phyloP scores from a whole-genome alignment of 2,113 vertebrate species.

The Ochotona curzoniae region DNA sequence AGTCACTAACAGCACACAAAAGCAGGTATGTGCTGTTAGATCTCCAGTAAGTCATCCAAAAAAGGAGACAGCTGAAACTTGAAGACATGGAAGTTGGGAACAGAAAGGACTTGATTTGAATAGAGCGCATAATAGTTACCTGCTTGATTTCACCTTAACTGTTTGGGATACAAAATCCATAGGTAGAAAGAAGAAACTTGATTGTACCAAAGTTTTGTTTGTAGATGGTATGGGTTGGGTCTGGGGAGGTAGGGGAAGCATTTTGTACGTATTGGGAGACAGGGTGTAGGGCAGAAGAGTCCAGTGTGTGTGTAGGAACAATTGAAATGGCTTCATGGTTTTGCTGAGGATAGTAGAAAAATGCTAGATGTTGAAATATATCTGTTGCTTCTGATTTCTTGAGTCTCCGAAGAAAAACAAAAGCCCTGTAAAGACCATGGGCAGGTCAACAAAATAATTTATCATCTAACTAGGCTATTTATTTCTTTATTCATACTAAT shows the following conservation, averaged over 20 bases:
- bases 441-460: not conserved
- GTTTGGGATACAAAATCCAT: not conserved
- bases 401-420: not conserved
- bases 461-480: not conserved
- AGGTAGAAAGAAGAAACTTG: not conserved
- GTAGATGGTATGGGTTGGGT: not conserved
- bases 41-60: not conserved
- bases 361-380: not conserved
- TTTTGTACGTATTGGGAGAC: not conserved
- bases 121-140: not conserved
- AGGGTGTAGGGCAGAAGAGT: not conserved
- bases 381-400: not conserved
- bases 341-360: not conserved
- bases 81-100: no score
- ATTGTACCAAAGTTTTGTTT: not conserved
- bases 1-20: not conserved
- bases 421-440: not conserved
- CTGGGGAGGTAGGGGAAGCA: not conserved
- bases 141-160: not conserved
- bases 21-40: accelerated
- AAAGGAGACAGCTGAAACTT: not conserved
- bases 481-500: no score
- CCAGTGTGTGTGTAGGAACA: not conserved
- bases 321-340: not conserved
- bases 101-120: not conserved